These are phyloP conservation scores for Gonocerus acuteangulatus DNA, from an alignment of 2,888 invertebrate species.

Conservation along the genomic window DNA sequence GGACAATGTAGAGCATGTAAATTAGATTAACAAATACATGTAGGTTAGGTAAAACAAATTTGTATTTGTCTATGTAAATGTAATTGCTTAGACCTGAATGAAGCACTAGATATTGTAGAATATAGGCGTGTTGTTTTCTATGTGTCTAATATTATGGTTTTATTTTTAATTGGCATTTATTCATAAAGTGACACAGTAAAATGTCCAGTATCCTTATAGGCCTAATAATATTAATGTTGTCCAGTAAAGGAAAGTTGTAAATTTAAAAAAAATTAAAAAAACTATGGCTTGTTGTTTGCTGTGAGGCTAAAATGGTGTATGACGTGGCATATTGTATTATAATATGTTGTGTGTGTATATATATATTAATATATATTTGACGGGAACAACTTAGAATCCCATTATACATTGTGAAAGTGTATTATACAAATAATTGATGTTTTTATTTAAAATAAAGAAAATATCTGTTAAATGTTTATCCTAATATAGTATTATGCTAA, in stretches of 20 bases:
- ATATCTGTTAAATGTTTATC: too few relatives aligned
- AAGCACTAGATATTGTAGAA: too few relatives aligned
- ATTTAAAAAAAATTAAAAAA: neutral
- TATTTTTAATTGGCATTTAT: slow-evolving; percentile 8
- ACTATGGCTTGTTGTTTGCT: slow-evolving; percentile 11
- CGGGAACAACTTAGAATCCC: slow-evolving; percentile 21
- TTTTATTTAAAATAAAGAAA: too few relatives aligned
- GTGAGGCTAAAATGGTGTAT: slow-evolving; percentile 17
- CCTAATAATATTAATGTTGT: slow-evolving; percentile 25
- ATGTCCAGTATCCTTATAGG: slow-evolving; percentile 25
- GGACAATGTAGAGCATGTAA: too few relatives aligned
- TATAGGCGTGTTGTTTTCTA: too few relatives aligned
- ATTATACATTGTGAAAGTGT: neutral
- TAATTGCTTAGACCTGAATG: too few relatives aligned
- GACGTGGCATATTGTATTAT: slow-evolving; percentile 22
- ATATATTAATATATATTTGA: slow-evolving; percentile 17
- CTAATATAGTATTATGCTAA: too few relatives aligned
- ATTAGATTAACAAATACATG: too few relatives aligned
- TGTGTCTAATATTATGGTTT: neutral
- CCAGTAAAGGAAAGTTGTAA: slow-evolving; percentile 9
- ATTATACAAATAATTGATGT: too few relatives aligned
- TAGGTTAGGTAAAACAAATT: too few relatives aligned
- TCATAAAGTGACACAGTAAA: slow-evolving; percentile 15
- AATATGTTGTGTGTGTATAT: slow-evolving; percentile 17
- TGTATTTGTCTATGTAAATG: too few relatives aligned